Evolutionary conservation across 2,113 vertebrate genomes (phyloP).

Genomic region (Scomber scombrus): DNA sequence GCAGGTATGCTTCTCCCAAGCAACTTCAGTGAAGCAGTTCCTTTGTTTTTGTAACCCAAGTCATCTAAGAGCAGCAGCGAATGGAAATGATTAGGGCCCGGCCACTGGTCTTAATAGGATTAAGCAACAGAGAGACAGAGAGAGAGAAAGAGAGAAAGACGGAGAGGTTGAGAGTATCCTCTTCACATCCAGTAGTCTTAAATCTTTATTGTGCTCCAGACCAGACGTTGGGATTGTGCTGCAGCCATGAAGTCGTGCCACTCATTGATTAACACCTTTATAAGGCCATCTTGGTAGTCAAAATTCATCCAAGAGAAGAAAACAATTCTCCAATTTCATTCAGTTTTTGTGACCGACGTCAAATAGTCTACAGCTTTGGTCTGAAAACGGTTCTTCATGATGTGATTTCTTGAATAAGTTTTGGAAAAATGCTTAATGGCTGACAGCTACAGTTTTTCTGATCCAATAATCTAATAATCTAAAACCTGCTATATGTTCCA

Average conservation of each 20-base stretch:
- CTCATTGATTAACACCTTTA: slow-evolving; percentile 38
- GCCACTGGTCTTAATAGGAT: slow-evolving; percentile 43
- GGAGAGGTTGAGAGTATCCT: not conserved
- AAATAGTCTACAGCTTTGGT: not conserved
- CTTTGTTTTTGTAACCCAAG: slow-evolving; percentile 63
- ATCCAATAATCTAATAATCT: slow-evolving; percentile 12
- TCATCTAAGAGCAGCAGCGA: slow-evolving; percentile 49
- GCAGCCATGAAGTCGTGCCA: slow-evolving; percentile 2
- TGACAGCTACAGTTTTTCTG: not conserved
- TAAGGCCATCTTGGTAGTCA: not conserved
- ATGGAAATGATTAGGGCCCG: slow-evolving; percentile 65
- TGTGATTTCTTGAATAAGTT: not conserved
- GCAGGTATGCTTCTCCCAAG: slow-evolving; percentile 31
- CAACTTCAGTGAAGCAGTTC: slow-evolving; percentile 40
- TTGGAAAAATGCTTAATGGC: not conserved
- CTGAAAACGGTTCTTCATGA: not conserved
- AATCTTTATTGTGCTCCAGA: slow-evolving; percentile 9
- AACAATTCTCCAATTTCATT: not conserved
- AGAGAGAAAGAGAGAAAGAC: not conserved
- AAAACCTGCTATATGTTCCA: not conserved
- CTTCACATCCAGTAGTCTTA: slow-evolving; percentile 17
- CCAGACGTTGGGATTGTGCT: slow-evolving; percentile 23
- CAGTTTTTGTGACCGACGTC: not conserved
- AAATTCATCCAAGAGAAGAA: slow-evolving; percentile 7
- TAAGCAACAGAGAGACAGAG: slow-evolving; percentile 13